These are phyloP conservation scores for Xenotilapia longispinis DNA, from an alignment of 2,113 vertebrate species.

Conservation along the genomic window DNA sequence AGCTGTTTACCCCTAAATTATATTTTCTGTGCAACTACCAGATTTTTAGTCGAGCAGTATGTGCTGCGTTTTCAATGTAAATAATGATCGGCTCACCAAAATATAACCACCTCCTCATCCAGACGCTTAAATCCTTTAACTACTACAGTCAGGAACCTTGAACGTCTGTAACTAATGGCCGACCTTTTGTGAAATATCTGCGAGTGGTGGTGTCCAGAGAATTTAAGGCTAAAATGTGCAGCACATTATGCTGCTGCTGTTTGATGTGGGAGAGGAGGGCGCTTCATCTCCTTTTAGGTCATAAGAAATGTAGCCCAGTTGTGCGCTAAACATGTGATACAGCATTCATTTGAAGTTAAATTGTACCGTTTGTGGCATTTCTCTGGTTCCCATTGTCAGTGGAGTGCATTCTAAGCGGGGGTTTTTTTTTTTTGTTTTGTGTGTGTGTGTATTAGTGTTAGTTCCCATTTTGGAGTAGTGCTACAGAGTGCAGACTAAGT, in stretches of 20 bases:
- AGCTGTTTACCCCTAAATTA: conserved; percentile 1
- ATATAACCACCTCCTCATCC: neutral
- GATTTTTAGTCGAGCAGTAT: neutral
- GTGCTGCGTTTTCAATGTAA: neutral
- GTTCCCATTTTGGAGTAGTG: neutral
- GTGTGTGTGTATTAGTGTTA: neutral
- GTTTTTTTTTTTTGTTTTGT: accelerated
- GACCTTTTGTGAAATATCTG: neutral
- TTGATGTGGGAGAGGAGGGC: neutral
- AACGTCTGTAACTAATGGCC: neutral
- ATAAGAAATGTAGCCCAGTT: neutral
- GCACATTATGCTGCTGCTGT: neutral
- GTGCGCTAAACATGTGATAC: neutral
- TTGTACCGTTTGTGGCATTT: neutral
- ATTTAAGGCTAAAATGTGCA: neutral
- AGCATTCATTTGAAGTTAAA: neutral
- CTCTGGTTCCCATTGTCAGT: neutral
- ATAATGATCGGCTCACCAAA: neutral
- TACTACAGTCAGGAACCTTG: neutral
- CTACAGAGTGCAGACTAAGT: neutral
- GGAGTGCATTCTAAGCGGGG: neutral
- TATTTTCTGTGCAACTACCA: neutral
- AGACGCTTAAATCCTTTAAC: neutral
- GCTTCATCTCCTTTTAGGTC: neutral
- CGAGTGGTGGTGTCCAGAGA: neutral